phyloP scores from a whole-genome alignment of 2,888 invertebrate genomes.

The Ophraella communa region DNA sequence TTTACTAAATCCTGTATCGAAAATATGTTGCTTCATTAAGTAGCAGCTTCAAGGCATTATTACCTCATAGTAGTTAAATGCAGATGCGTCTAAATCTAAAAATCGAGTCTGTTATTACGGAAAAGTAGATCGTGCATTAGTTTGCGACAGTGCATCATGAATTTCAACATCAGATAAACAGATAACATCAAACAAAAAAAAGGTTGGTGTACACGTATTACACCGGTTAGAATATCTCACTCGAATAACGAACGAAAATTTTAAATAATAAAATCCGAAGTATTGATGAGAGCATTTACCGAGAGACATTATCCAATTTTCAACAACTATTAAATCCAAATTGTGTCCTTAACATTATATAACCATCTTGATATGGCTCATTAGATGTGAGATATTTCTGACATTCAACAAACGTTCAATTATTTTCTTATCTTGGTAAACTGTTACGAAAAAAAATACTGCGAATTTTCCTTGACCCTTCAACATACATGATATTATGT shows the following conservation, averaged over 20 bases:
- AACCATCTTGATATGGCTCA: slow-evolving; percentile 15
- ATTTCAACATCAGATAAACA: not conserved
- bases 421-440: slow-evolving; percentile 14
- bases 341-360: slow-evolving; percentile 22
- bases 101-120: not conserved
- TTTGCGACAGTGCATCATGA: not conserved
- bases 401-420: slow-evolving; percentile 20
- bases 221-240: not conserved
- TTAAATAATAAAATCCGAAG: not conserved
- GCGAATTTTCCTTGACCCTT: slow-evolving; percentile 4
- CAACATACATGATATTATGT: slow-evolving; percentile 5
- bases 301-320: not conserved
- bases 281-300: not conserved
- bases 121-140: not conserved
- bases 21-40: not conserved
- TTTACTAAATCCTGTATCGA: not conserved
- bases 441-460: not conserved
- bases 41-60: not conserved
- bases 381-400: slow-evolving; percentile 25
- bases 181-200: not conserved
- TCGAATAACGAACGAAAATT: not conserved
- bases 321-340: slow-evolving; percentile 19
- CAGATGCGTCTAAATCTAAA: not conserved
- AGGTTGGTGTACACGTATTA: not conserved
- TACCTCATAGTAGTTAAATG: not conserved